Conservation (phyloP, 2,113 vertebrate genomes). For the Trematomus loennbergii region DNA sequence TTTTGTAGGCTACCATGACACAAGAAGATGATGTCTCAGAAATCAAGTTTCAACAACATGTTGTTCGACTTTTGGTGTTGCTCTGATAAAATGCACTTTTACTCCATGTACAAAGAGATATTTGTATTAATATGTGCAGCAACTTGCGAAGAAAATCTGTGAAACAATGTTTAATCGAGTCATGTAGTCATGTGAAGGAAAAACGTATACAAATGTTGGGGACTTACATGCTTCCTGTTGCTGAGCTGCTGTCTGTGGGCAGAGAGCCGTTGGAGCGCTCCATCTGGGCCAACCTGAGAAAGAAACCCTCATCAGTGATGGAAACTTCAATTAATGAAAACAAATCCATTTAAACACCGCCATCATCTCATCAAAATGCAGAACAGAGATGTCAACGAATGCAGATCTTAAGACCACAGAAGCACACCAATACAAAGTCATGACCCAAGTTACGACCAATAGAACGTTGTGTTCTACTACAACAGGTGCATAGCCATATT, state of each 20-base stretch:
- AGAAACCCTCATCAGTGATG: conserved; percentile 26
- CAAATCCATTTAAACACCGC: conserved; percentile 10
- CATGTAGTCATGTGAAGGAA: neutral
- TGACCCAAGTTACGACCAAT: conserved; percentile 5
- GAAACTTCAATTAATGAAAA: conserved; percentile 6
- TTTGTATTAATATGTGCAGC: neutral
- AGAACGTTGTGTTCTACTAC: neutral
- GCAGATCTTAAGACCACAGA: conserved; percentile 6
- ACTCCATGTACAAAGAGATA: neutral
- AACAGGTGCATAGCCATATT: neutral
- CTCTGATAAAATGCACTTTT: neutral
- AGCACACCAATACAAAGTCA: conserved; percentile 5
- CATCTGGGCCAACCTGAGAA: conserved; percentile 94
- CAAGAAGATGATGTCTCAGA: neutral
- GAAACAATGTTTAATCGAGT: neutral
- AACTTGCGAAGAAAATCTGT: neutral
- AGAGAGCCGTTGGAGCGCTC: conserved; percentile 95
- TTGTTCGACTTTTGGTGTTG: neutral
- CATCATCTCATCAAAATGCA: conserved; percentile 39
- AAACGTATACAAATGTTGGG: neutral
- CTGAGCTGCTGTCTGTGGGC: conserved; percentile 96
- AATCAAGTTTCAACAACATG: no score
- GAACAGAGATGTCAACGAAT: conserved; percentile 5
- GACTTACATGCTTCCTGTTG: conserved; percentile 98
- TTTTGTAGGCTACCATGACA: neutral